These are phyloP conservation scores for Timema cristinae DNA, from an alignment of 2,888 invertebrate genomes.

Conservation along the genomic window DNA sequence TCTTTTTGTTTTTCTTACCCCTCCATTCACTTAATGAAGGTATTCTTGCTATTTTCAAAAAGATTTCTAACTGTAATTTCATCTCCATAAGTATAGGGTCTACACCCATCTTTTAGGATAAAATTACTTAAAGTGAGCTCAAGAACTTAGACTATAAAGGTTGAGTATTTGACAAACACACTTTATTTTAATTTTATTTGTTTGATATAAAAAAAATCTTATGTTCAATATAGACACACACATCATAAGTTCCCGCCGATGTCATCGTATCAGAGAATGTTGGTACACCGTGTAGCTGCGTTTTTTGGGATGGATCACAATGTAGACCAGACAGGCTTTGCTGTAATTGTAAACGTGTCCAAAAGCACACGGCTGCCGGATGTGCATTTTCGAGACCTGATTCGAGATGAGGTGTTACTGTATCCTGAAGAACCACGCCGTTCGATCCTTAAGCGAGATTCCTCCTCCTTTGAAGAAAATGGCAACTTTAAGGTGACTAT, in stretches of 20 bases:
- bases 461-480: constrained; percentile 71
- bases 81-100: no score
- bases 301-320: constrained; percentile 94
- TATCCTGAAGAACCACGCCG: constrained; percentile 65
- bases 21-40: no score
- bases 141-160: no score
- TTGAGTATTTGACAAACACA: neutral
- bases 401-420: constrained; percentile 56
- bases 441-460: constrained; percentile 79
- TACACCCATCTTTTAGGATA: no score
- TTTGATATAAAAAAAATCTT: constrained; percentile 12
- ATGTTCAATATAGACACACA: constrained; percentile 49
- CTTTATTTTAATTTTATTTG: constrained; percentile 14
- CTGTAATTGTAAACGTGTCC: constrained; percentile 80
- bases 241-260: constrained; percentile 85
- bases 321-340: constrained; percentile 77
- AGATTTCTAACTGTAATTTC: no score
- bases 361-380: constrained; percentile 65
- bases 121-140: no score
- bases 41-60: no score
- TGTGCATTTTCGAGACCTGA: constrained; percentile 65
- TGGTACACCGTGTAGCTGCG: constrained; percentile 90
- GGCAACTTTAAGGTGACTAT: constrained; percentile 37
- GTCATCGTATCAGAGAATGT: constrained; percentile 94
- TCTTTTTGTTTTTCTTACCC: no score